Conservation (phyloP, 2,888 invertebrate genomes). For the Ectobius pallidus region DNA sequence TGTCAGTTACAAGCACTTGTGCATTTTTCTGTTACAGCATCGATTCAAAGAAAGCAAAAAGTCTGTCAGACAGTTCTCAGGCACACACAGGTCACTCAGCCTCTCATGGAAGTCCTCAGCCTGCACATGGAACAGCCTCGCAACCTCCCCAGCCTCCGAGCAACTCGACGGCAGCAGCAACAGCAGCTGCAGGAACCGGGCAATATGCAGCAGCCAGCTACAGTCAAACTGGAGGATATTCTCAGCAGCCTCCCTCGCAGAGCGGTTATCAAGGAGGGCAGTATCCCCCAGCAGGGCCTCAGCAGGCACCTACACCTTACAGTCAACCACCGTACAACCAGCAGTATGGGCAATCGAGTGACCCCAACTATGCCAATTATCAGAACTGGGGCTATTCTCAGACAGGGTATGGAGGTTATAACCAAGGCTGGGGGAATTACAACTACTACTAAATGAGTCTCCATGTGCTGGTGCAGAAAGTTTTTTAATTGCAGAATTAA, state of each 20-base stretch:
- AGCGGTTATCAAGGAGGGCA: slow-evolving; percentile 57
- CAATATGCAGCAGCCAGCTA: slow-evolving; percentile 39
- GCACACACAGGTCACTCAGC: slow-evolving; percentile 13
- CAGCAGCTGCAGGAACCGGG: slow-evolving; percentile 33
- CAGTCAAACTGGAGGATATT: slow-evolving; percentile 33
- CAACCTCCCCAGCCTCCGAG: slow-evolving; percentile 35
- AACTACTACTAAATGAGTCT: slow-evolving; percentile 50
- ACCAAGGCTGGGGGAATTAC: slow-evolving; percentile 65
- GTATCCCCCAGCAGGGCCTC: slow-evolving; percentile 40
- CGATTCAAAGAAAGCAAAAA: slow-evolving; percentile 33
- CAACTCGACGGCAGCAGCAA: slow-evolving; percentile 14
- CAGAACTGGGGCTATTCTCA: slow-evolving; percentile 66
- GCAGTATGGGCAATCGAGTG: slow-evolving; percentile 60
- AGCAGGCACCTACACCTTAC: slow-evolving; percentile 40
- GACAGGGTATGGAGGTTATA: slow-evolving; percentile 61
- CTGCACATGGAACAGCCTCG: slow-evolving; percentile 15
- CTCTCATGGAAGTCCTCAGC: slow-evolving; percentile 17
- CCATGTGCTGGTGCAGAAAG: background rate
- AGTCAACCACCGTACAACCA: slow-evolving; percentile 50
- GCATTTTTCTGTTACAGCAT: background rate
- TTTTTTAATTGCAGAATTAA: background rate
- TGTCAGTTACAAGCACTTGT: no score
- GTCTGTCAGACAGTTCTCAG: slow-evolving; percentile 10
- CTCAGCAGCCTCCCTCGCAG: slow-evolving; percentile 51
- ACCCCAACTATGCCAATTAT: slow-evolving; percentile 62